Conservation (phyloP, 2,888 invertebrate genomes). For the Molorchus minor region DNA sequence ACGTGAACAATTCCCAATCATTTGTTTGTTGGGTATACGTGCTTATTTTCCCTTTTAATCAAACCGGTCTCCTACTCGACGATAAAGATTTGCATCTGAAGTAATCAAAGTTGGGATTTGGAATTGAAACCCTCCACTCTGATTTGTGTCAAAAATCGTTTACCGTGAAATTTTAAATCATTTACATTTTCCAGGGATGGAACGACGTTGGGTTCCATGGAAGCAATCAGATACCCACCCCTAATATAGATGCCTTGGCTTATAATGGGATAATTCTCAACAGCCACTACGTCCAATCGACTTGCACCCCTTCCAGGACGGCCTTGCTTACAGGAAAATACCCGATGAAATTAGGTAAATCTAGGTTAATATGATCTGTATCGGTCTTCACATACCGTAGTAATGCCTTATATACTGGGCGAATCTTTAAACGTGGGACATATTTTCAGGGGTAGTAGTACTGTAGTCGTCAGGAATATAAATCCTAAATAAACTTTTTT, state of each 20-base stretch:
- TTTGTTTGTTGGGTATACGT: neutral
- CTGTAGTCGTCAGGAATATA: too few species aligned
- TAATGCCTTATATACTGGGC: too few species aligned
- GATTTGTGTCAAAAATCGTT: neutral
- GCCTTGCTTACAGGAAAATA: conserved; percentile 87
- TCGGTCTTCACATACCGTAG: too few species aligned
- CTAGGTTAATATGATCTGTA: neutral
- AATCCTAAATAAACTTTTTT: too few species aligned
- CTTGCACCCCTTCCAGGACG: conserved; percentile 86
- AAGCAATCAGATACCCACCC: conserved; percentile 85
- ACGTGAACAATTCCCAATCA: too few species aligned
- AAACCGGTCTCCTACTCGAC: neutral
- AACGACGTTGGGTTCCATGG: conserved; percentile 93
- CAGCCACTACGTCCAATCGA: conserved; percentile 85
- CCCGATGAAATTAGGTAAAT: conserved; percentile 80
- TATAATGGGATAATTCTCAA: conserved; percentile 86
- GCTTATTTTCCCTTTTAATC: too few species aligned
- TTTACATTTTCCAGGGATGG: conserved; percentile 76
- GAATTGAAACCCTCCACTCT: neutral
- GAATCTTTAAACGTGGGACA: too few species aligned
- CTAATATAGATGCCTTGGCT: conserved; percentile 88
- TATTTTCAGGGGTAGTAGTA: too few species aligned
- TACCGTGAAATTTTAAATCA: neutral
- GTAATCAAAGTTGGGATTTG: neutral
- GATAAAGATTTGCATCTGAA: neutral